A percentile compares a stretch with the other conserved stretches of the same genome.
phyloP scores from a whole-genome alignment of 1,140 invertebrate species.

The Triops cancriformis region DNA sequence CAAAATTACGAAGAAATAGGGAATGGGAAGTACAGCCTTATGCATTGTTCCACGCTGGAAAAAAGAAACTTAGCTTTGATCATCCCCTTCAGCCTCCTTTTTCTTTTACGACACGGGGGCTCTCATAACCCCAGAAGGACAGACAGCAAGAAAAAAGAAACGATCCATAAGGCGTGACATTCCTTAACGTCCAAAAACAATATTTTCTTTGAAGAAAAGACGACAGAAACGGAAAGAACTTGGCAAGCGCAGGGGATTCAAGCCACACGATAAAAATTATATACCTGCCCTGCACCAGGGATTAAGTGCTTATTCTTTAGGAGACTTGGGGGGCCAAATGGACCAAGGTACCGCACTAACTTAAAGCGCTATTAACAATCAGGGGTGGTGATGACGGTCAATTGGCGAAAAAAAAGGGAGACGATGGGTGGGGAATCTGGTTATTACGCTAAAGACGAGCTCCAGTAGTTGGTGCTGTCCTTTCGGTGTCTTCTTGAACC shows the following conservation, averaged over 20 bases:
- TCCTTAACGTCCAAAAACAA: background rate
- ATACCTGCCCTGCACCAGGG: background rate
- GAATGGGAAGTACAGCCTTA: too few species aligned
- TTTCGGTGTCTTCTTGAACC: too few species aligned
- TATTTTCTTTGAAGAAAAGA: background rate
- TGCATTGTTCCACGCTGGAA: background rate
- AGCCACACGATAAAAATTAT: constrained; percentile 1
- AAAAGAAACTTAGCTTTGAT: background rate
- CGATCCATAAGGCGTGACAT: background rate
- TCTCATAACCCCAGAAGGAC: background rate
- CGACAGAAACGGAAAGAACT: too few species aligned
- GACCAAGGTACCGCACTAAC: too few species aligned
- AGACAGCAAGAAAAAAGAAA: background rate
- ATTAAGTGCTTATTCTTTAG: too few species aligned
- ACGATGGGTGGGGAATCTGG: too few species aligned
- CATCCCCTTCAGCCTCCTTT: background rate
- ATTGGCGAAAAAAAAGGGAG: too few species aligned
- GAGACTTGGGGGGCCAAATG: too few species aligned
- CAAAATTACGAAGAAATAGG: background rate
- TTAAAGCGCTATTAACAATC: constrained; percentile 6
- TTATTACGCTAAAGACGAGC: too few species aligned
- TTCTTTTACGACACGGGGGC: background rate
- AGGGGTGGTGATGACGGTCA: background rate
- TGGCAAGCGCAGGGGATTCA: background rate
- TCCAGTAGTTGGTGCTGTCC: too few species aligned